phyloP scores from a whole-genome alignment of 2,888 invertebrate genomes.

The Miltochrista miniata region DNA sequence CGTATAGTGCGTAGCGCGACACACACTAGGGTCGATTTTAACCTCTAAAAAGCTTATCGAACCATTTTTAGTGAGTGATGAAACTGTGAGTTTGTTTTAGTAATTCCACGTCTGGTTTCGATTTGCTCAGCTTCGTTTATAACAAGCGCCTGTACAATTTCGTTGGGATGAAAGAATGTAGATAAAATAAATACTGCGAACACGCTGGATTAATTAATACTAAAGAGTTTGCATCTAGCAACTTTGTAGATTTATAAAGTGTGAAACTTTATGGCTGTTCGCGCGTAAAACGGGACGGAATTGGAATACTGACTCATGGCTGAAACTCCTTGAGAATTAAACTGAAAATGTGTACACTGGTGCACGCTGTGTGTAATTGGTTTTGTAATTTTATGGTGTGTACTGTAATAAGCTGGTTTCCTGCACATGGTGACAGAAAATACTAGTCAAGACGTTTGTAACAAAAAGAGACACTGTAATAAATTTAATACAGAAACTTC shows the following conservation, averaged over 20 bases:
- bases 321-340: constrained; percentile 5
- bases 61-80: constrained; percentile 44
- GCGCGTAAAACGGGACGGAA: not conserved
- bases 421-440: too few species aligned
- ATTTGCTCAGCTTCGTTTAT: constrained; percentile 32
- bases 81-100: constrained; percentile 46
- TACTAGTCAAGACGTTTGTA: too few species aligned
- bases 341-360: not conserved
- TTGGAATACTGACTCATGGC: constrained; percentile 6
- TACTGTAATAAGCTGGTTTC: too few species aligned
- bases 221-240: constrained; percentile 2
- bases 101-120: constrained; percentile 40
- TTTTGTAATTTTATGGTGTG: not conserved
- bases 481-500: too few species aligned
- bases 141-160: constrained; percentile 24
- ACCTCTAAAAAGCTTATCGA: constrained; percentile 36
- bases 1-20: too few species aligned
- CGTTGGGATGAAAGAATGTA: constrained; percentile 20
- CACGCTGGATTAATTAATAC: constrained; percentile 27
- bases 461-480: too few species aligned
- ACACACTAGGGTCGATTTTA: constrained; percentile 43
- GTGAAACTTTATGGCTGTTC: constrained; percentile 5
- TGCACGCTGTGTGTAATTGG: not conserved
- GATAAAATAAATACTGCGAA: constrained; percentile 36
- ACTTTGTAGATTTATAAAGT: constrained; percentile 9